A percentile compares a stretch with the other conserved stretches of the same genome.
These are phyloP conservation scores for Ophion obscuratus DNA, from an alignment of 2,888 invertebrate species.

Conservation along the genomic window DNA sequence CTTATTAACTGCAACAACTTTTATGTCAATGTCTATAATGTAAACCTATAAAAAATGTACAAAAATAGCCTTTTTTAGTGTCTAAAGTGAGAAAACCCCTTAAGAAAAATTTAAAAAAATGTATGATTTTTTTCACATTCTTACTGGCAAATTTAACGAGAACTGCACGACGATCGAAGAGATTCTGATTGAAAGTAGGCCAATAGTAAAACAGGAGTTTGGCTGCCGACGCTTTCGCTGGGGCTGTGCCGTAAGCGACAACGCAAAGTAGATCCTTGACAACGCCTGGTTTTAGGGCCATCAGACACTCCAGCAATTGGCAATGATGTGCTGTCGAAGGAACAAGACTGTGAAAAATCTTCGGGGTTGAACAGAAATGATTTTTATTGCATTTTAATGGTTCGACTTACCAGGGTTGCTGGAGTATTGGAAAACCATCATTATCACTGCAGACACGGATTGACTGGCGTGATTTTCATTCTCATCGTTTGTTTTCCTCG, in stretches of 20 bases:
- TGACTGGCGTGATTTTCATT: constrained; percentile 93
- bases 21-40: too few species aligned
- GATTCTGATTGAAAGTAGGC: constrained; percentile 98
- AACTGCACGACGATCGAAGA: constrained; percentile 94
- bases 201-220: constrained; percentile 99
- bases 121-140: constrained; percentile 69
- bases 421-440: constrained; percentile 99
- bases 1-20: too few species aligned
- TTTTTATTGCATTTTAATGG: constrained; percentile 37
- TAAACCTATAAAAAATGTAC: too few species aligned
- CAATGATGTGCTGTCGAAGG: constrained; percentile 93
- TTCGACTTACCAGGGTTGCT: constrained; percentile 91
- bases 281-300: constrained; percentile 96
- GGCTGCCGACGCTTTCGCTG: constrained; percentile 97
- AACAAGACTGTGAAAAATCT: background rate
- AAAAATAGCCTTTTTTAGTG: too few species aligned
- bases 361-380: constrained; percentile 32
- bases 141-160: constrained; percentile 95
- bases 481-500: constrained; percentile 90
- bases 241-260: constrained; percentile 97
- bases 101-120: too few species aligned
- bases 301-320: constrained; percentile 97
- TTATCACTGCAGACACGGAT: constrained; percentile 96
- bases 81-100: too few species aligned
- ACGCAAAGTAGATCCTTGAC: constrained; percentile 97